Base-by-base conservation (phyloP, 2,888 invertebrate species). In the Doris montereyensis region DNA sequence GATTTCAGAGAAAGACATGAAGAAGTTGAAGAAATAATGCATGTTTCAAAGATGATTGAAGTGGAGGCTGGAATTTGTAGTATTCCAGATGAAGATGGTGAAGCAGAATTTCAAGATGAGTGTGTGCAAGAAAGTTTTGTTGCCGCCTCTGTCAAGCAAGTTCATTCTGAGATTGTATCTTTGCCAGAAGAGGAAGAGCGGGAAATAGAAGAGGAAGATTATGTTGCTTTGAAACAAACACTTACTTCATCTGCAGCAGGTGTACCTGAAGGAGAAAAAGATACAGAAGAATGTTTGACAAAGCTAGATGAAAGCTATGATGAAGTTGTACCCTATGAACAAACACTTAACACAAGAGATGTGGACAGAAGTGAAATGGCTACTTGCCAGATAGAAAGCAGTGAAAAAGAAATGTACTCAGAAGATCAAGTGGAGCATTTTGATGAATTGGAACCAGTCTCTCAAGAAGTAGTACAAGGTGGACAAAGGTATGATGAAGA, bases 181-280 rank as follows among this genome's bases (percentile, higher is more conserved):
- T n/a, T 24, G 1, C 8, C 28, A 17, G 74, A 68, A 32, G 75
- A 75, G 13, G 57, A 24, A 2, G 26, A 58, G 32, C 52, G 68
- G 41, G 74, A 65, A 41, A 67, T 68, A 30, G 71, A 75, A 57
- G 74, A 75, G 58, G 71, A 77, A n/a, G n/a, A n/a, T n/a, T n/a
- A n/a, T n/a, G n/a, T n/a, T n/a, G n/a, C n/a, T n/a, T n/a, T n/a
- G n/a, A 28, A 41, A 77, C 34, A 28, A 60, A n/a, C 41, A 26
- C 1, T 30, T 1, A n/a, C 24, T 34, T 26, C n/a, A 5, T 5
- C 60, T 21, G 70, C 70, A 35, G 68, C 65, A 5, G 65, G 79
- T 28, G 67, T 65, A 65, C 13, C 24, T 1, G 74, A 32, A 24
- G 62, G 57, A 35, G 32, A 57, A n/a, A 58, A 70, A 52, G 21